A percentile compares a stretch with the other conserved stretches of the same genome.
phyloP scores from a whole-genome alignment of 1,140 invertebrate genomes.

The Apis florea region DNA sequence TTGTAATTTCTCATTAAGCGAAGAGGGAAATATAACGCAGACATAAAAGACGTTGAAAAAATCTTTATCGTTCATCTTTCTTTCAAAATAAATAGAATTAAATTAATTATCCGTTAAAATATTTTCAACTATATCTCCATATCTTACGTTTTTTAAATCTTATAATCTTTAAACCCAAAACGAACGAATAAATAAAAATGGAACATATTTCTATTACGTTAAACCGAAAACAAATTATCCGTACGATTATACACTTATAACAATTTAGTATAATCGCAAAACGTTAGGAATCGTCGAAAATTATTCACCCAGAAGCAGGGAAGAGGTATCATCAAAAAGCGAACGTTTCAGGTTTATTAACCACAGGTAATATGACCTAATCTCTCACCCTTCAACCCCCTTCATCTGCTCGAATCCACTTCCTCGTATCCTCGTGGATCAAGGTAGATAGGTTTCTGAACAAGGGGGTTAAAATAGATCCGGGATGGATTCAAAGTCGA shows the following conservation, averaged over 20 bases:
- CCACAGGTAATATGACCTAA: conserved; percentile 14
- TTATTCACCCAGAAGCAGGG: too few species aligned
- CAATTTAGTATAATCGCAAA: too few species aligned
- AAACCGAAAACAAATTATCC: too few species aligned
- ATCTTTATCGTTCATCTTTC: background rate
- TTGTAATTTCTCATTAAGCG: background rate
- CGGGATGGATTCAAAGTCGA: conserved; percentile 16
- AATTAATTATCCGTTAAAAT: too few species aligned
- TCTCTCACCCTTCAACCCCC: background rate
- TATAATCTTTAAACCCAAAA: too few species aligned
- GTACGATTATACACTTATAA: too few species aligned
- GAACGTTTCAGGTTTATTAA: conserved; percentile 9
- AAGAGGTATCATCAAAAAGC: background rate
- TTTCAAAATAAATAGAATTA: background rate
- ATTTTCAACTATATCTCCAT: too few species aligned
- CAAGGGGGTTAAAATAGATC: conserved; percentile 27
- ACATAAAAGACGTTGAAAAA: background rate
- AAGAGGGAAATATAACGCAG: background rate
- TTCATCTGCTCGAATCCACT: conserved; percentile 4
- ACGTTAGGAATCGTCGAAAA: too few species aligned
- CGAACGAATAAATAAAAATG: too few species aligned
- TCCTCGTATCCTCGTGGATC: conserved; percentile 31
- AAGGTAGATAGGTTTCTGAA: conserved; percentile 27
- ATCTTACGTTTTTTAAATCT: too few species aligned
- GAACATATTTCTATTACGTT: too few species aligned